A percentile compares a stretch with the other conserved stretches of the same genome.
These are phyloP conservation scores for Macquaria ambigua DNA, from an alignment of 2,113 vertebrate genomes.

Conservation along the genomic window DNA sequence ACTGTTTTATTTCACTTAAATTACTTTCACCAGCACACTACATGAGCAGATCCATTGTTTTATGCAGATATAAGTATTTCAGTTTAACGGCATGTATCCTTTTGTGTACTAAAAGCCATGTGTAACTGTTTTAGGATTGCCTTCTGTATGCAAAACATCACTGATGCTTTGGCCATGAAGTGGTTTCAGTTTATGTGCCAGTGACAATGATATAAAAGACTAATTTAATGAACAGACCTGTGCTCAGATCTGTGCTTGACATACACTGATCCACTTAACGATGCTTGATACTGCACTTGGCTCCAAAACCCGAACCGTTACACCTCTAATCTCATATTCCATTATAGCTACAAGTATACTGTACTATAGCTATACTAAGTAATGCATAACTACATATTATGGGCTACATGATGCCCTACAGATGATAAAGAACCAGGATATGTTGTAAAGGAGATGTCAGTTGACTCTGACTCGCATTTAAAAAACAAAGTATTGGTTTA, in stretches of 20 bases:
- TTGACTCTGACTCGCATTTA: neutral
- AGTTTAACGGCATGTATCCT: neutral
- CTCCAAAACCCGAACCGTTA: neutral
- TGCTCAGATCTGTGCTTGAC: neutral
- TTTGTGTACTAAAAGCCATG: neutral
- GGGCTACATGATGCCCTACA: neutral
- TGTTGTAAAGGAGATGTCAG: slow-evolving; percentile 2
- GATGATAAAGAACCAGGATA: neutral
- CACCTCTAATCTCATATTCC: neutral
- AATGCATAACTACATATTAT: neutral
- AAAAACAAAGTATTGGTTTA: neutral
- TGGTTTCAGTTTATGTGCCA: neutral
- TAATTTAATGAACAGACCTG: neutral
- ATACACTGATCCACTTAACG: neutral
- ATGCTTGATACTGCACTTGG: neutral
- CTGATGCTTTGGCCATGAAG: neutral
- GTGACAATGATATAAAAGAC: slow-evolving; percentile 4
- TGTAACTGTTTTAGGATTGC: neutral
- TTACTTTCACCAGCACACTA: neutral
- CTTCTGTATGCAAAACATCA: neutral
- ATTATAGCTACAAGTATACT: neutral
- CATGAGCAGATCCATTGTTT: neutral
- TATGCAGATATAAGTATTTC: neutral
- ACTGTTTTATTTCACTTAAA: neutral
- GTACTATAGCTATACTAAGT: neutral